Percentiles rank a stretch among this genome's conserved stretches.
phyloP scores from a whole-genome alignment of 1,140 invertebrate species.

The Drosophila santomea region DNA sequence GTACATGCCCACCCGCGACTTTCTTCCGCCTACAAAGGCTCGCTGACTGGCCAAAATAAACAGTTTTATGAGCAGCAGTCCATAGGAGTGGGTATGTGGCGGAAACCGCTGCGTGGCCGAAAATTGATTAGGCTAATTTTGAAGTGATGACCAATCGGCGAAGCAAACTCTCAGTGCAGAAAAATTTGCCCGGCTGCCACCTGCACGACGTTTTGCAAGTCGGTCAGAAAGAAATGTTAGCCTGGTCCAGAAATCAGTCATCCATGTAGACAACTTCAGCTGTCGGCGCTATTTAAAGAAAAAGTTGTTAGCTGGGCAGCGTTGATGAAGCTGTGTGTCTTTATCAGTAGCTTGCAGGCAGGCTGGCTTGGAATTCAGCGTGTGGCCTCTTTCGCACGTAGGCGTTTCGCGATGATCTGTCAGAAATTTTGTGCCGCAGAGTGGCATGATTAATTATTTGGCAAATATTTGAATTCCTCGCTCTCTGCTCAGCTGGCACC shows the following conservation, averaged over 20 bases:
- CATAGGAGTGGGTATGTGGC: not conserved
- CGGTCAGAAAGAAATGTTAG: not conserved
- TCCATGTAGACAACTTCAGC: slow-evolving; percentile 53
- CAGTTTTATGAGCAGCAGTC: not conserved
- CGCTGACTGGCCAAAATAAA: slow-evolving; percentile 14
- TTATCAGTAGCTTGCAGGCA: slow-evolving; percentile 40
- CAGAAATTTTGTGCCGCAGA: slow-evolving; percentile 47
- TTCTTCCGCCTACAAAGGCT: not conserved
- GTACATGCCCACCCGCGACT: slow-evolving; percentile 41
- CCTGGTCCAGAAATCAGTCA: slow-evolving; percentile 21
- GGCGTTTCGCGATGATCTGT: slow-evolving; percentile 26
- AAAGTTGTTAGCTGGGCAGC: slow-evolving; percentile 56
- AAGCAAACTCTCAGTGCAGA: not conserved
- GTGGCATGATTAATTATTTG: slow-evolving; percentile 79
- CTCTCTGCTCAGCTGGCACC: slow-evolving; percentile 6
- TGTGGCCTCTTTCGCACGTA: not conserved
- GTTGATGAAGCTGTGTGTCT: slow-evolving; percentile 42
- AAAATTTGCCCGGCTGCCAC: slow-evolving; percentile 6
- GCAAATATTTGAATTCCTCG: slow-evolving; percentile 66
- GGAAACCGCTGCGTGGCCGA: slow-evolving; percentile 7
- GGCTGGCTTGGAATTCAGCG: not conserved
- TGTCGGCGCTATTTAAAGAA: slow-evolving; percentile 72
- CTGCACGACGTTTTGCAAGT: not conserved
- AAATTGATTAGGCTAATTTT: slow-evolving; percentile 44
- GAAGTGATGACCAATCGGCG: slow-evolving; percentile 30